Percentiles rank a stretch among this genome's conserved stretches.
Evolutionary conservation across 2,888 invertebrate genomes (phyloP).

Genomic region (Tetanocera ferruginea): DNA sequence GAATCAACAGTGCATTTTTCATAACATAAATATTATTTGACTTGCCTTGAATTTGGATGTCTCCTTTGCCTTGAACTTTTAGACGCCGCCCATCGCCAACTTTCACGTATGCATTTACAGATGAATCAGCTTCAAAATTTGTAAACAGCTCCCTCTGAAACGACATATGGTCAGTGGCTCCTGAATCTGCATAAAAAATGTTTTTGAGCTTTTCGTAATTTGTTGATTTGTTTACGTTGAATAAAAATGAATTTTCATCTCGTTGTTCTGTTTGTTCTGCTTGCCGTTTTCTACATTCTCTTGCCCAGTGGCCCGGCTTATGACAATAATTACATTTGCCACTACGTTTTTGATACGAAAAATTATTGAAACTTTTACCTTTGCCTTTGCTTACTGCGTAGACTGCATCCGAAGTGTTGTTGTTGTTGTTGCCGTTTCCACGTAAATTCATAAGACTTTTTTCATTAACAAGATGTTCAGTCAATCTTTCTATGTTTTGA

Average conservation of each 20-base stretch:
- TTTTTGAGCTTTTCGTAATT: too few species aligned
- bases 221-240: conserved; percentile 13
- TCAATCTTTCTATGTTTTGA: conserved; percentile 30
- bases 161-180: conserved; percentile 44
- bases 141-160: too few species aligned
- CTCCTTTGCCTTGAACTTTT: conserved; percentile 41
- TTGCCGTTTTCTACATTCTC: conserved; percentile 44
- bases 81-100: conserved; percentile 47
- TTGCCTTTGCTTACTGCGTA: conserved; percentile 19
- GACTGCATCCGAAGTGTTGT: neutral
- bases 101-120: conserved; percentile 25
- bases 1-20: conserved; percentile 42
- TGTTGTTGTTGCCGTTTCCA: neutral
- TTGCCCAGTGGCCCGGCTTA: conserved; percentile 43
- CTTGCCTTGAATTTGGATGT: too few species aligned
- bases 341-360: conserved; percentile 28
- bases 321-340: conserved; percentile 45
- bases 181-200: too few species aligned
- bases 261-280: conserved; percentile 35
- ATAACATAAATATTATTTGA: conserved; percentile 30
- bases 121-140: neutral
- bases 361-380: neutral
- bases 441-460: conserved; percentile 29
- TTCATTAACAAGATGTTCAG: conserved; percentile 41
- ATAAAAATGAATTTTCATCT: conserved; percentile 1